Evolutionary conservation across 1,140 invertebrate genomes (phyloP), one percentile per base, ranked within the genome.

Genomic region (Melanaphis sacchari): DNA sequence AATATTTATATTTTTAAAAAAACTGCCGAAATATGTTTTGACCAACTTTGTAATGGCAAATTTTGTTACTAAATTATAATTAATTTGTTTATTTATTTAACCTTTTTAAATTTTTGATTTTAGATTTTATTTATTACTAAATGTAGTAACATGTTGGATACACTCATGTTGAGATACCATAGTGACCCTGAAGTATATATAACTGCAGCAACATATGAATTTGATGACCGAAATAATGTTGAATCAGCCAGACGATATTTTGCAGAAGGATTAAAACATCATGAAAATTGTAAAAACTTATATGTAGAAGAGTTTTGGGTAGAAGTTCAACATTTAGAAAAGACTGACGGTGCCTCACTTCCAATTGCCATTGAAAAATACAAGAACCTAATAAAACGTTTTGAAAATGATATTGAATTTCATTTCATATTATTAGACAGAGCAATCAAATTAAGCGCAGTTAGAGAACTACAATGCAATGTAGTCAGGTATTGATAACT

Each of bases 171-270:
- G 3, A 52, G 81, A 85, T 52, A 84, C 52, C 91, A 93, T 85
- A 85, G 49, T 85, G 91, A 93, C 54, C 91, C 91, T 40, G 91
- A 93, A 85, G 46, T 93, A 0, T 93, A 93, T 22, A 54, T 93
- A 18, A 93, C 49, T 52, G 91, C 91, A 40, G 91, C 91, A 41
- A 81, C 43, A 5, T 93, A 84, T 41, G 81, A 84, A 84, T 93
- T 93, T 93, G 91, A 93, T 52, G 91, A 93, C 9, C 81, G 91
- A n/a, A 93, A 82, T 18, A 38, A 93, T 93, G 46, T 93, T 54
- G 91, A 93, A 85, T 26, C n/a, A 40, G 91, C 91, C 38, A 46
- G 91, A 85, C 22, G 36, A 38, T 93, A 93, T 54, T 93, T 84
- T 84, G 26, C 43, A 18, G 43, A 93, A 84, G 91, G 91, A 40